phyloP scores from a whole-genome alignment of 1,140 invertebrate species.

The Lepidotrigona ventralis region DNA sequence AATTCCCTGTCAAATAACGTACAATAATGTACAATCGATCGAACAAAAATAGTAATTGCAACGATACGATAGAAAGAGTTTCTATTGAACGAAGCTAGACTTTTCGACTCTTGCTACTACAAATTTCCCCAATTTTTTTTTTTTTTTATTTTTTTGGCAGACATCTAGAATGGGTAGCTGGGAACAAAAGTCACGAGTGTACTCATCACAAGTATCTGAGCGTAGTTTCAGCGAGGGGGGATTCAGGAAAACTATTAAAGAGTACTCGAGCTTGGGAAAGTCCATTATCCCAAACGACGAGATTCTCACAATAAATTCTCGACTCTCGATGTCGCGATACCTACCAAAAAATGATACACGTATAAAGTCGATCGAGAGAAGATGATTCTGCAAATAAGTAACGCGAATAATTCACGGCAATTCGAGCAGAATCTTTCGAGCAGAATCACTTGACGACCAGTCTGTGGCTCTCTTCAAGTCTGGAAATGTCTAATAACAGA shows the following conservation, averaged over 20 bases:
- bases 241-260: constrained; percentile 60
- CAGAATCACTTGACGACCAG: constrained; percentile 54
- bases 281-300: constrained; percentile 25
- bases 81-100: not conserved
- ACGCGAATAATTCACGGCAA: constrained; percentile 24
- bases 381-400: not conserved
- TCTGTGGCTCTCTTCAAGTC: constrained; percentile 41
- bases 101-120: not conserved
- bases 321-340: not conserved
- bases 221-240: constrained; percentile 59
- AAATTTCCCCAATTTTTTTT: constrained; percentile 18
- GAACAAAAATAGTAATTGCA: not conserved
- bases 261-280: constrained; percentile 63
- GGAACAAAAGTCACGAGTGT: constrained; percentile 29
- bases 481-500: constrained; percentile 49
- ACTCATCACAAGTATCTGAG: constrained; percentile 66
- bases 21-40: too few relatives aligned
- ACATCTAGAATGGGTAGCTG: constrained; percentile 1
- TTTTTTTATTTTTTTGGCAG: not conserved
- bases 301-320: not conserved
- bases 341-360: not conserved
- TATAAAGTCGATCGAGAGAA: not conserved
- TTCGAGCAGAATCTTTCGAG: constrained; percentile 41
- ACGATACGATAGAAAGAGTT: not conserved
- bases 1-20: too few relatives aligned